Evolutionary conservation across 2,797 vertebrate genomes (phyloP), one percentile per base, ranked within the genome.

Genomic region (Xenopus petersii): DNA sequence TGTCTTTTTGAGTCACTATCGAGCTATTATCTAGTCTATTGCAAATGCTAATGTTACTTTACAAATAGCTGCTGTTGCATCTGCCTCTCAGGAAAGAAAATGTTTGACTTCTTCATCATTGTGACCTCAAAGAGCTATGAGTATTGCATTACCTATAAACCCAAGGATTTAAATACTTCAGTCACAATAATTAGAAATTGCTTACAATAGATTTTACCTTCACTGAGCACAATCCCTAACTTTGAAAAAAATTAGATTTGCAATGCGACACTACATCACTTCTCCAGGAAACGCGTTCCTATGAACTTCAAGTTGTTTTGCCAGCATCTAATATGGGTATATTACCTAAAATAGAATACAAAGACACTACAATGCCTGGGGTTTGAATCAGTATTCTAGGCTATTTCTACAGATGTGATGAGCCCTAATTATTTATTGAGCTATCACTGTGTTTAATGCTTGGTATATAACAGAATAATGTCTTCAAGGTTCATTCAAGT

Each of bases 251-350:
- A 77, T 77, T 77, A 77, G 69, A 60, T 72, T 42, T 72, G 70
- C 64, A 55, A 33, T 62, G 71, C 33, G 62, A 58, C 48, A 62
- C 64, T 77, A 69, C 62, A 77, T 77, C 71, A 77, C 64, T 58
- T 67, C 49, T 16, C 60, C 47, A 54, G 70, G 63, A 77, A 71
- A 59, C 61, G 64, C 42, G 56, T 55, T 56, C 55, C 58, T 71
- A 77, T 77, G 64, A 72, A 72, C 42, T 33, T 21, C 66, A 62
- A 67, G 70, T 77, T 46, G 59, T 77, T 77, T 72, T 72, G 63
- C 17, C 64, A 61, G 70, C 69, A 67, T 67, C 69, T 72, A 62
- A 72, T 77, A 71, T 67, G 21, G 60, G 70, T 77, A 77, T 72
- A 77, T 77, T 56, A 72, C 56, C 75, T 77, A 67, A 71, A 77